Percentiles rank a stretch among this genome's conserved stretches.
These are phyloP conservation scores for Chiridota heheva DNA, from an alignment of 35 echinoderm and acorn worm species.

Conservation along the genomic window DNA sequence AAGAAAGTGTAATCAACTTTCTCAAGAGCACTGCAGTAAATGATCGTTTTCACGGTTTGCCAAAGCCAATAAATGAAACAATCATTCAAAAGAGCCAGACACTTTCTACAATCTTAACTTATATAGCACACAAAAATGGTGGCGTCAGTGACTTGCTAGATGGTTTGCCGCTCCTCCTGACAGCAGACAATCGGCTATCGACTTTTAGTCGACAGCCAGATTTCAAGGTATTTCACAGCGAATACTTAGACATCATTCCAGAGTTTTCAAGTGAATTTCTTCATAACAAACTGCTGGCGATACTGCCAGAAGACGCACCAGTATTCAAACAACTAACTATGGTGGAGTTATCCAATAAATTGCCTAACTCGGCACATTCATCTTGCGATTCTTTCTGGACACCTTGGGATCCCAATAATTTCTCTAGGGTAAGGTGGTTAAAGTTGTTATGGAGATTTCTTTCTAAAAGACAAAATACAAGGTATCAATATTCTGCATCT, in stretches of 20 bases:
- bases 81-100: neutral
- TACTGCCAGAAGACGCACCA: neutral
- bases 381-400: no score
- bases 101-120: neutral
- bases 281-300: conserved; percentile 2
- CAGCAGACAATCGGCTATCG: conserved; percentile 26
- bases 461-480: no score
- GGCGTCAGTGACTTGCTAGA: no score
- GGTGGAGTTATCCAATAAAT: no score
- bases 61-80: neutral
- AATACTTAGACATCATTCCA: conserved; percentile 4
- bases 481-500: no score
- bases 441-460: no score
- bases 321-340: no score
- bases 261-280: conserved; percentile 30
- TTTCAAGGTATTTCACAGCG: conserved; percentile 15
- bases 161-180: conserved; percentile 56
- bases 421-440: no score
- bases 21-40: conserved; percentile 17
- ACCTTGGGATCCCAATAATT: no score
- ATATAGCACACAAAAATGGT: neutral
- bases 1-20: conserved; percentile 1
- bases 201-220: conserved; percentile 3
- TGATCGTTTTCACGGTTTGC: conserved; percentile 4
- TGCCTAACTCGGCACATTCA: neutral